Evolutionary conservation across 2,113 vertebrate species (phyloP).

Genomic region (Thermophis baileyi): DNA sequence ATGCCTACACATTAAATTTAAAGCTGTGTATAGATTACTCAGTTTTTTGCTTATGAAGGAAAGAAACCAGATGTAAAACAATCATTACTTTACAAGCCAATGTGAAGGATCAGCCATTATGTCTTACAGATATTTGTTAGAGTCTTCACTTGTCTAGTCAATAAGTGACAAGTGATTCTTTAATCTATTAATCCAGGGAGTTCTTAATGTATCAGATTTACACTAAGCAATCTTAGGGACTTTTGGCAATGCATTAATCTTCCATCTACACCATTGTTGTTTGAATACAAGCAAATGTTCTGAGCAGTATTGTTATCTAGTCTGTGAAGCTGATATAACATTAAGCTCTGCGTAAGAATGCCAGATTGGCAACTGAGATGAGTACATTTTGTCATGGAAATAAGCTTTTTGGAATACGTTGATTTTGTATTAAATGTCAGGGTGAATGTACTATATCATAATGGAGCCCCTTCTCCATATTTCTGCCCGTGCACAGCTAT

Average conservation of each 20-base stretch:
- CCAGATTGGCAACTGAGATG: constrained; percentile 43
- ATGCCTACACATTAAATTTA: neutral
- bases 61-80: neutral
- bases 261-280: neutral
- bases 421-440: constrained; percentile 45
- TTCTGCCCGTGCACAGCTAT: too few species aligned
- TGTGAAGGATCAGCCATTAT: neutral
- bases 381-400: constrained; percentile 42
- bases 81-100: neutral
- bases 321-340: constrained; percentile 46
- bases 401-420: constrained; percentile 41
- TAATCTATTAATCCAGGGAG: neutral
- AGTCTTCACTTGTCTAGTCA: neutral
- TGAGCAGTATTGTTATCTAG: constrained; percentile 21
- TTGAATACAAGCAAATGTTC: constrained; percentile 39
- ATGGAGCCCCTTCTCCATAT: neutral
- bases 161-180: neutral
- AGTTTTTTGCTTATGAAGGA: neutral
- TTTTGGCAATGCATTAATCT: constrained; percentile 6
- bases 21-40: neutral
- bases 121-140: neutral
- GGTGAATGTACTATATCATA: neutral
- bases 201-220: neutral
- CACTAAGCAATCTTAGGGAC: neutral
- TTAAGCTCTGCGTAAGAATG: constrained; percentile 37